Percentiles rank a stretch among this genome's conserved stretches.
phyloP scores from a whole-genome alignment of 2,797 vertebrate species.

The Saxicola maurus region DNA sequence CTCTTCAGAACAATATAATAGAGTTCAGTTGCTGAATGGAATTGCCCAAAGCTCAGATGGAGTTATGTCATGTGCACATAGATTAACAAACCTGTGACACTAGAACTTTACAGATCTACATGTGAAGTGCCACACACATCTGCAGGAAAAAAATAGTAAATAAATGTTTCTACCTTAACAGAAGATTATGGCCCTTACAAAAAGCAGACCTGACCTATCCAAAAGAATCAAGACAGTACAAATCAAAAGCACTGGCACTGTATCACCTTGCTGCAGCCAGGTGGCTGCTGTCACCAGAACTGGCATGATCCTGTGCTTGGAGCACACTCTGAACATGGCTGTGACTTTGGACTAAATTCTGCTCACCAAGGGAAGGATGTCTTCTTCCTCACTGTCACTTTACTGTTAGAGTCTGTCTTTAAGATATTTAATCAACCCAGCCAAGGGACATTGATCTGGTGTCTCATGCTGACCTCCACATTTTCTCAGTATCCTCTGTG shows the following conservation, averaged over 20 bases:
- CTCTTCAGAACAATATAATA: background rate
- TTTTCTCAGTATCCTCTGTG: background rate
- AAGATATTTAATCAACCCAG: background rate
- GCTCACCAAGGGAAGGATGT: background rate
- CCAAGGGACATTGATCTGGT: background rate
- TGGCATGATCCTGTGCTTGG: background rate
- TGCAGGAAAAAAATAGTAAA: background rate
- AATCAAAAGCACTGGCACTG: background rate
- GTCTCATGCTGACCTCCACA: background rate
- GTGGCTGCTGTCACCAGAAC: background rate
- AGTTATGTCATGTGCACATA: accelerated
- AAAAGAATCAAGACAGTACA: background rate
- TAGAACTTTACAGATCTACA: background rate
- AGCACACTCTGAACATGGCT: background rate
- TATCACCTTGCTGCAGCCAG: background rate
- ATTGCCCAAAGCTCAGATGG: background rate
- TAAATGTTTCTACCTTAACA: background rate
- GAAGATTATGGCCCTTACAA: background rate
- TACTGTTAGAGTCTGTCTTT: background rate
- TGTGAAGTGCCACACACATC: background rate
- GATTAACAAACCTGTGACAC: background rate
- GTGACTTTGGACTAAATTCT: background rate
- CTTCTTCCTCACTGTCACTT: background rate
- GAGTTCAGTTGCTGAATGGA: background rate
- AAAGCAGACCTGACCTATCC: background rate